phyloP scores from a whole-genome alignment of 2,888 invertebrate genomes.

The Chouioia cunea region DNA sequence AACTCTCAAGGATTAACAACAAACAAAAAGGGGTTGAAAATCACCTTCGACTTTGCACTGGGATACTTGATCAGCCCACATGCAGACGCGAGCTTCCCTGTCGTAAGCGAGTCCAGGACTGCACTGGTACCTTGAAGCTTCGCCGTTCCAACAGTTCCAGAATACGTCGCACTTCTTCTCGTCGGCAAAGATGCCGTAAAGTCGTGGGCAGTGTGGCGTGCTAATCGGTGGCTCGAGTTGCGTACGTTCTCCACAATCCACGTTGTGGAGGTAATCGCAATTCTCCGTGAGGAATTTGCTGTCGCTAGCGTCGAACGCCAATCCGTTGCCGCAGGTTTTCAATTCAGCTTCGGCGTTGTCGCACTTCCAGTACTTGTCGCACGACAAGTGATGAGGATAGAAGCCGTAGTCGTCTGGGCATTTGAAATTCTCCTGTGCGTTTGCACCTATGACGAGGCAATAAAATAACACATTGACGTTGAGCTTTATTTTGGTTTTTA shows the following conservation, averaged over 20 bases:
- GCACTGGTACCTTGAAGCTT: slow-evolving; percentile 93
- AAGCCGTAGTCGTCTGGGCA: slow-evolving; percentile 95
- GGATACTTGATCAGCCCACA: slow-evolving; percentile 97
- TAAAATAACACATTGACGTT: too few species aligned
- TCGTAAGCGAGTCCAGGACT: slow-evolving; percentile 95
- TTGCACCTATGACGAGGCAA: slow-evolving; percentile 59
- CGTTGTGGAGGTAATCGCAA: slow-evolving; percentile 95
- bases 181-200: slow-evolving; percentile 94
- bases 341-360: slow-evolving; percentile 89
- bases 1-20: too few species aligned
- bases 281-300: slow-evolving; percentile 92
- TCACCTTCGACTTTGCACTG: slow-evolving; percentile 91
- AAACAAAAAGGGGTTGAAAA: slow-evolving; percentile 50
- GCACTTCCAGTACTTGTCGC: slow-evolving; percentile 97
- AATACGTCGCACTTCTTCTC: slow-evolving; percentile 90
- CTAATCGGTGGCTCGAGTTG: slow-evolving; percentile 89
- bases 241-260: slow-evolving; percentile 90
- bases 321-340: slow-evolving; percentile 94
- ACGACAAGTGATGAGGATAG: slow-evolving; percentile 89
- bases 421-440: slow-evolving; percentile 87
- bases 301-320: slow-evolving; percentile 91
- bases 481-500: too few species aligned
- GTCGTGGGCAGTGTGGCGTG: slow-evolving; percentile 85
- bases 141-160: slow-evolving; percentile 98
- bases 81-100: slow-evolving; percentile 91